Conservation (phyloP, 2,797 vertebrate species). For the Tragopan temminckii region DNA sequence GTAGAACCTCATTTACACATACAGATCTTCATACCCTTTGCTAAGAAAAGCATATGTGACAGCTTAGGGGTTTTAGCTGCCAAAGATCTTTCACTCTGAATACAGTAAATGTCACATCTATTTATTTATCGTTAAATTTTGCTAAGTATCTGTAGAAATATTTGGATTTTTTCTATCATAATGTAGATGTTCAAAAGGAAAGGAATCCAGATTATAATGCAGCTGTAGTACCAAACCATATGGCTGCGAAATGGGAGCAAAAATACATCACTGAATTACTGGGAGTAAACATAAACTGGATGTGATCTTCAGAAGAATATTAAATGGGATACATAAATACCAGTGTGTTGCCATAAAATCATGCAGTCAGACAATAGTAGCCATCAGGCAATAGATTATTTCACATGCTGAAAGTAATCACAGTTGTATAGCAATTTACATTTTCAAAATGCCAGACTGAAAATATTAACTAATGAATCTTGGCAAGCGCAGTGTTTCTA, state of each 20-base stretch:
- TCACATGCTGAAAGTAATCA: constrained; percentile 58
- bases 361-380: constrained; percentile 46
- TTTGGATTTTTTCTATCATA: constrained; percentile 80
- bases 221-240: constrained; percentile 75
- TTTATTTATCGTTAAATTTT: constrained; percentile 85
- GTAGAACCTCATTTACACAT: constrained; percentile 84
- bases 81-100: constrained; percentile 87
- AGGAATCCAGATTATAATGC: constrained; percentile 76
- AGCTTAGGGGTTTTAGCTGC: constrained; percentile 85
- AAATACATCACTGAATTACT: constrained; percentile 60
- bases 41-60: constrained; percentile 84
- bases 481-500: constrained; percentile 22
- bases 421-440: constrained; percentile 44
- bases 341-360: constrained; percentile 52
- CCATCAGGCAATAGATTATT: constrained; percentile 58
- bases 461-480: constrained; percentile 56
- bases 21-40: constrained; percentile 84
- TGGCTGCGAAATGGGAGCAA: constrained; percentile 62
- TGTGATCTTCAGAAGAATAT: constrained; percentile 63
- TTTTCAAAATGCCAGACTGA: constrained; percentile 50
- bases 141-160: constrained; percentile 84
- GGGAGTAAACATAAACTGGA: constrained; percentile 69
- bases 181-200: constrained; percentile 70
- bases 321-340: constrained; percentile 59
- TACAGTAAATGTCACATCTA: constrained; percentile 86